phyloP scores from a whole-genome alignment of 37 sponge, comb jelly and placozoan genomes.

The Eunapius fragilis region DNA sequence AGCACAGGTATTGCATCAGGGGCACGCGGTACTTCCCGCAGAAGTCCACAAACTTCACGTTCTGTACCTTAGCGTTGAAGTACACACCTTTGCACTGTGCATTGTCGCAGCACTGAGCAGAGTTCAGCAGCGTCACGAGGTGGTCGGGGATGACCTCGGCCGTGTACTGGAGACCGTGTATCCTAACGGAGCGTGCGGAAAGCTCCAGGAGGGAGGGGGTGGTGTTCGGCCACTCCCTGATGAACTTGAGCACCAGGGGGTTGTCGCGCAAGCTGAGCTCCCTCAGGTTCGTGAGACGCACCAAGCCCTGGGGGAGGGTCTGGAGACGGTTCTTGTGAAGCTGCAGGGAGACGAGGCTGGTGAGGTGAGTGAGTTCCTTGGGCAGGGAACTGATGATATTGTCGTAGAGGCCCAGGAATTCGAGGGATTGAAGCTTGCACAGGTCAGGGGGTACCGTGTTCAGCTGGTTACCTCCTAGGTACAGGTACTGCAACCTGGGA shows the following conservation, averaged over 20 bases:
- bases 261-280: conserved; percentile 86
- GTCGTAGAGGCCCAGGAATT: conserved; percentile 63
- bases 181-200: conserved; percentile 51
- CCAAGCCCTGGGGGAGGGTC: conserved; percentile 69
- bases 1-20: conserved; percentile 87
- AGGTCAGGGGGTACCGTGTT: conserved; percentile 63
- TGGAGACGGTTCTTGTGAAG: conserved; percentile 84
- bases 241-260: conserved; percentile 82
- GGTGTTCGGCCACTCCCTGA: conserved; percentile 58
- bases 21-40: conserved; percentile 96
- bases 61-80: conserved; percentile 62
- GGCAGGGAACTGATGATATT: conserved; percentile 74
- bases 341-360: conserved; percentile 64
- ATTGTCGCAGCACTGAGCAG: conserved; percentile 82
- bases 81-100: conserved; percentile 88
- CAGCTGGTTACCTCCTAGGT: conserved; percentile 87
- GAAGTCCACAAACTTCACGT: conserved; percentile 93
- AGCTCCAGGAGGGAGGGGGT: conserved; percentile 80
- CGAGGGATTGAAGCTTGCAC: conserved; percentile 54
- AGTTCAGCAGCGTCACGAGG: conserved; percentile 58
- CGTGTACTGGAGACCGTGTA: conserved; percentile 54
- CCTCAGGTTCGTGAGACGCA: conserved; percentile 67
- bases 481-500: conserved; percentile 73
- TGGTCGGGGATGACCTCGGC: conserved; percentile 33
- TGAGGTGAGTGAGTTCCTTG: conserved; percentile 50